These are phyloP conservation scores for Tenebrio molitor DNA, from an alignment of 1,140 invertebrate genomes.

Conservation along the genomic window DNA sequence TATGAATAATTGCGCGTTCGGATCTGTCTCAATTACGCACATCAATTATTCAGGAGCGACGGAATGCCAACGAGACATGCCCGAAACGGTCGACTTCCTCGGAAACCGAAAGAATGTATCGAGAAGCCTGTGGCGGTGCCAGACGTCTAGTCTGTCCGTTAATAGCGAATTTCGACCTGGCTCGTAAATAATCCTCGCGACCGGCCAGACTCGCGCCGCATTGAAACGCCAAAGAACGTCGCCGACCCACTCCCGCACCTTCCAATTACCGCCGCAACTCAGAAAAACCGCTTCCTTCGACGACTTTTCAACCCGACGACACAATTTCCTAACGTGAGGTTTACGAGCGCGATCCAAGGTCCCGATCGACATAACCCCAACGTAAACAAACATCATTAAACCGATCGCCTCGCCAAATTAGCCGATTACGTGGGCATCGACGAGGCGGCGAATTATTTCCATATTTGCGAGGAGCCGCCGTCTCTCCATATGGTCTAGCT, in stretches of 20 bases:
- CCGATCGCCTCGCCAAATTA: neutral
- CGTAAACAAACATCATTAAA: conserved; percentile 23
- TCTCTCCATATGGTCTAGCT: conserved; percentile 3
- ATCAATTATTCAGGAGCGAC: neutral
- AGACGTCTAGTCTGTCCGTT: neutral
- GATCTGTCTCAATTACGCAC: conserved; percentile 14
- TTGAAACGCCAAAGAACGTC: neutral
- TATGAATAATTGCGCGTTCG: conserved; percentile 11
- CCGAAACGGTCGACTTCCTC: too few relatives aligned
- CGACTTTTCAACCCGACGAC: neutral
- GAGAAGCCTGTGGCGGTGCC: neutral
- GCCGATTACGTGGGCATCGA: neutral
- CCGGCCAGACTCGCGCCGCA: neutral
- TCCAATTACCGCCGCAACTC: neutral
- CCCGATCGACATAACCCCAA: neutral
- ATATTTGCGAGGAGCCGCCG: conserved; percentile 3
- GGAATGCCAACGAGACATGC: too few relatives aligned
- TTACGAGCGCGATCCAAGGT: conserved; percentile 1
- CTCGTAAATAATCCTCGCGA: neutral
- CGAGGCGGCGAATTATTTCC: conserved; percentile 7
- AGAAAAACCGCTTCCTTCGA: neutral
- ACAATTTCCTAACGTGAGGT: neutral
- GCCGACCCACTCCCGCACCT: neutral
- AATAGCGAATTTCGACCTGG: neutral
- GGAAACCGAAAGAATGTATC: conserved; percentile 7